Evolutionary conservation across 2,888 invertebrate genomes (phyloP), one percentile per base, ranked within the genome.

Genomic region (Netelia virgata): DNA sequence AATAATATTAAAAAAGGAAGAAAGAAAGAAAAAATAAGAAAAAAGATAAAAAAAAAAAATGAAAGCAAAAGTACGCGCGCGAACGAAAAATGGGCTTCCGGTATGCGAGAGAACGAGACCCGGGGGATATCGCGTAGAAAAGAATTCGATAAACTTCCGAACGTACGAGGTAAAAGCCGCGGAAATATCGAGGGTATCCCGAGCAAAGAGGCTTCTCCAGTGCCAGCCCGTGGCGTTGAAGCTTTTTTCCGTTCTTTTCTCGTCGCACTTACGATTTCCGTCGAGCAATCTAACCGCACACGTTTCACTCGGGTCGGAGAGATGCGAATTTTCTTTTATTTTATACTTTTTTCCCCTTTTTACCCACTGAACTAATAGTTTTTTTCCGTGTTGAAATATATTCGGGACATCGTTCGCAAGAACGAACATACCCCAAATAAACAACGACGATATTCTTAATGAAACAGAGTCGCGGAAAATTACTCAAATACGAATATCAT

Each of bases 61-160:
- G 53, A 66, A 75, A 61, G n/a, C n/a, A n/a, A 80, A 55, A 79
- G 70, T 66, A 77, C 47, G 69, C 18, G 69, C 18, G 53, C 79
- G 76, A 63, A 77, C 72, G 70, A 81, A 85, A 83, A 36, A 76
- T n/a, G 18, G 23, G 53, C n/a, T 28, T 28, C 16, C 11, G 36
- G 61, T 20, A 81, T 61, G 59, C 20, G 77, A 61, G 85, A 81
- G 70, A 55, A 80, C 80, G 75, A 69, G 63, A 69, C 59, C 47
- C 47, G 16, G 41, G 76, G 81, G 47, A 82, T 83, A 64, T 68
- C 73, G 76, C 76, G 76, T 72, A 69, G 70, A 57, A 77, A 83
- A 85, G 83, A 83, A 83, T 73, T 83, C 80, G 83, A 82, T 74
- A 70, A 80, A 83, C 77, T 83, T 83, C 20, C 68, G 57, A 73